phyloP scores from a whole-genome alignment of 2,797 vertebrate species.

The Ctenochaetus hawaiiensis region DNA sequence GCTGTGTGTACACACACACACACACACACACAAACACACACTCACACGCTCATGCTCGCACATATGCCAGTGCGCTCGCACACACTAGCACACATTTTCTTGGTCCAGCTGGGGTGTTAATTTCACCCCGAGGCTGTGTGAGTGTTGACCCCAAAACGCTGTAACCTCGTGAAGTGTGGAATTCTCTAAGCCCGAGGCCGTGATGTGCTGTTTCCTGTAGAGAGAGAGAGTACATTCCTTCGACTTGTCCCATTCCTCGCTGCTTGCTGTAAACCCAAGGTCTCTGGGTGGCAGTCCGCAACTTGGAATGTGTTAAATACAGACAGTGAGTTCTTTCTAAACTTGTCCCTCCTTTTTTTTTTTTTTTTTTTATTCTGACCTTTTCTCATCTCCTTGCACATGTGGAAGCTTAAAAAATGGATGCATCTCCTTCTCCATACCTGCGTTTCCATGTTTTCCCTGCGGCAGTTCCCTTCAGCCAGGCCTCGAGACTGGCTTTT shows the following conservation, averaged over 20 bases:
- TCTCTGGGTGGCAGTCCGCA: constrained; percentile 74
- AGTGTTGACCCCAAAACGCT: constrained; percentile 84
- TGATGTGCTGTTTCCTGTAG: constrained; percentile 84
- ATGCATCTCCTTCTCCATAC: constrained; percentile 9
- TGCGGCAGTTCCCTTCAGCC: constrained; percentile 10
- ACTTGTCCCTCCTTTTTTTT: constrained; percentile 3
- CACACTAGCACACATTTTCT: constrained; percentile 62
- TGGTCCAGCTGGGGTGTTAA: constrained; percentile 85
- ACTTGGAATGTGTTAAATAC: constrained; percentile 57
- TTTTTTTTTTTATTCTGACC: not conserved
- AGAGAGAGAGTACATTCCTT: constrained; percentile 77
- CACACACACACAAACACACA: constrained; percentile 34
- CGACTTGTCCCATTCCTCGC: constrained; percentile 73
- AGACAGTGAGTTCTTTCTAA: constrained; percentile 48
- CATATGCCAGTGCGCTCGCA: constrained; percentile 37
- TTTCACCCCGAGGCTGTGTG: constrained; percentile 82
- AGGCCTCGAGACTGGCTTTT: constrained; percentile 25
- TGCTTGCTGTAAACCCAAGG: constrained; percentile 65
- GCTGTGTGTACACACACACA: constrained; percentile 79
- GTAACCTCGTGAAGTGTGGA: constrained; percentile 83
- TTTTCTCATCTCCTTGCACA: constrained; percentile 11
- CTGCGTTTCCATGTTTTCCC: constrained; percentile 14
- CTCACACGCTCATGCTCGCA: constrained; percentile 25
- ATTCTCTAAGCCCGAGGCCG: constrained; percentile 78
- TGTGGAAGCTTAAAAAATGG: constrained; percentile 22